A percentile compares a stretch with the other conserved stretches of the same genome.
phyloP scores from a whole-genome alignment of 2,797 vertebrate species.

The Scolopax rusticola region DNA sequence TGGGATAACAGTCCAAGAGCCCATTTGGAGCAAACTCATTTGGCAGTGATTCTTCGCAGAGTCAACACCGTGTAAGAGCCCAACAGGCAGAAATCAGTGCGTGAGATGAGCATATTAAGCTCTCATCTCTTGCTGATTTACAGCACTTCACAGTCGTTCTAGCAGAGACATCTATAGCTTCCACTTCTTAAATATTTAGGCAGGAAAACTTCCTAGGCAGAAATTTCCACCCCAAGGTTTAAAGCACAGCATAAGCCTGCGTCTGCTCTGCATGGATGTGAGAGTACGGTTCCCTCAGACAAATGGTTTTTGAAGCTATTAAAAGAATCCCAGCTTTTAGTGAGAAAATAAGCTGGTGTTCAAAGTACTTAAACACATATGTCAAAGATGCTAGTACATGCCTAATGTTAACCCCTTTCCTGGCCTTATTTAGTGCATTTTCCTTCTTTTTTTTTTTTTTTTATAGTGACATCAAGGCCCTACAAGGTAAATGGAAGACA shows the following conservation, averaged over 20 bases:
- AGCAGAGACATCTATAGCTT: conserved; percentile 34
- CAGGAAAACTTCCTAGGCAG: conserved; percentile 27
- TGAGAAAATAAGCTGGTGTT: background rate
- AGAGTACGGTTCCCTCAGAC: background rate
- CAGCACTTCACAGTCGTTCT: background rate
- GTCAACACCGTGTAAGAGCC: background rate
- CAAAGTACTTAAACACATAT: background rate
- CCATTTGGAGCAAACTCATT: conserved; percentile 44
- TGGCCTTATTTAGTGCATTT: background rate
- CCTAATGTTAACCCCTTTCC: background rate
- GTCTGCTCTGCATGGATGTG: background rate
- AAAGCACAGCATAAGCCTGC: background rate
- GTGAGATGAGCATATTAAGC: background rate
- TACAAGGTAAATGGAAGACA: background rate
- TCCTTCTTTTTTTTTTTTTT: background rate
- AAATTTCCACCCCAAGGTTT: background rate
- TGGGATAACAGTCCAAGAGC: conserved; percentile 52
- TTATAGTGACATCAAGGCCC: background rate
- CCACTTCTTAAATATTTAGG: conserved; percentile 51
- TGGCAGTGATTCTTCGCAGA: conserved; percentile 43
- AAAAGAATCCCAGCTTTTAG: background rate
- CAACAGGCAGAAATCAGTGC: conserved; percentile 30
- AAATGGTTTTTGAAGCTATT: conserved; percentile 8
- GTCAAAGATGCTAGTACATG: background rate
- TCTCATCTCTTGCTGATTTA: conserved; percentile 45